These are phyloP conservation scores for Saccostrea echinata DNA, from an alignment of 1,140 invertebrate species.

Conservation along the genomic window DNA sequence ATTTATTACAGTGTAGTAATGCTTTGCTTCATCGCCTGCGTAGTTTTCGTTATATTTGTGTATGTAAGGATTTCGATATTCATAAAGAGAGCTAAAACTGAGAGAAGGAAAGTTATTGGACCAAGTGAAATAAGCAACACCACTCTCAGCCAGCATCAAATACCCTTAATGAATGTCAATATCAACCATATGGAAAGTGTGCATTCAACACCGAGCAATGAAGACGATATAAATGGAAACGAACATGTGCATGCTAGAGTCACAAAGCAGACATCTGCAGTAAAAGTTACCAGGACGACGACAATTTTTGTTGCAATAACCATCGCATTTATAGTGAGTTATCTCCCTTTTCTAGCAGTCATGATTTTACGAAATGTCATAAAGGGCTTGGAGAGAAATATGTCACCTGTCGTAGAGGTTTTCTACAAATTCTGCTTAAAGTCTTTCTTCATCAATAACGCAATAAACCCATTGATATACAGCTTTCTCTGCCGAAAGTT, in stretches of 20 bases:
- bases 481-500: constrained; percentile 60
- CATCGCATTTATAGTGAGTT: constrained; percentile 54
- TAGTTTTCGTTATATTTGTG: constrained; percentile 61
- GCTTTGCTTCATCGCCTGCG: constrained; percentile 67
- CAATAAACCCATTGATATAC: constrained; percentile 61
- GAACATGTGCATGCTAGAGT: not conserved
- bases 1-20: constrained; percentile 71
- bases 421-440: constrained; percentile 55
- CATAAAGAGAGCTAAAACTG: constrained; percentile 37
- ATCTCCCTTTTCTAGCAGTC: constrained; percentile 51
- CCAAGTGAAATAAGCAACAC: not conserved
- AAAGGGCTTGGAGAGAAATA: constrained; percentile 31
- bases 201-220: not conserved
- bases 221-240: not conserved
- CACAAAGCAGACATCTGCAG: not conserved
- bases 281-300: constrained; percentile 55
- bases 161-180: not conserved
- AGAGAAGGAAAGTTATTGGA: not conserved
- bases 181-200: not conserved
- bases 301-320: constrained; percentile 59
- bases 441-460: constrained; percentile 61
- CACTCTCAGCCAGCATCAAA: not conserved
- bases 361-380: constrained; percentile 49
- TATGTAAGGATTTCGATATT: constrained; percentile 69
- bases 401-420: constrained; percentile 39